These are phyloP conservation scores for western clawed frog (Xenopus tropicalis) DNA, from an alignment of 2,113 vertebrate species.

Conservation along the genomic window UCB_Xtro_10.0 CM004445.2:79311001-79311500, in stretches of 20 bases:
- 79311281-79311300: slow-evolving; percentile 15
- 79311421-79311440: no score
- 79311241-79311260: slow-evolving; percentile 1
- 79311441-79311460: no score
- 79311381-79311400: background rate
- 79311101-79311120: background rate
- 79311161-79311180: background rate
- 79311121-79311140: background rate
- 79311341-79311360: slow-evolving; percentile 32
- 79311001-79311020: no score
- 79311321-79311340: slow-evolving; percentile 23
- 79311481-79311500: no score
- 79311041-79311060: no score
- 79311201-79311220: no score
- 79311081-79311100: background rate
- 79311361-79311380: slow-evolving; percentile 37
- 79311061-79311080: no score
- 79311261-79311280: slow-evolving; percentile 18
- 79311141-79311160: slow-evolving; percentile 6
- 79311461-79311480: no score
- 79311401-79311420: no score
- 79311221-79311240: slow-evolving; percentile 23
- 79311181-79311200: no score
- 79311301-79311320: slow-evolving; percentile 33
- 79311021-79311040: no score